Evolutionary conservation across 2,888 invertebrate species (phyloP), one percentile per base, ranked within the genome.

Genomic region (Ganaspis brasiliensis): DNA sequence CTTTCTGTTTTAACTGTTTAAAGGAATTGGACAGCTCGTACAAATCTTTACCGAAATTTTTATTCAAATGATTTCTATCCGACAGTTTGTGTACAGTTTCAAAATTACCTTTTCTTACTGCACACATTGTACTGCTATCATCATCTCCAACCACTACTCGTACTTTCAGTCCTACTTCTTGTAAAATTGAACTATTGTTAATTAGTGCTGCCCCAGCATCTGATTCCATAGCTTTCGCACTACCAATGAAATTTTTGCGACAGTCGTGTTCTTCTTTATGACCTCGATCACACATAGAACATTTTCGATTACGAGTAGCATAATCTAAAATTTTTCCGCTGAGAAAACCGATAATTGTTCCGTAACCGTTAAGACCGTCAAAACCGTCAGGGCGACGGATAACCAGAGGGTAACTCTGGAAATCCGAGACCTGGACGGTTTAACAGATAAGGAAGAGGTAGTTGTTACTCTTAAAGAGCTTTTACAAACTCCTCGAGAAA

Each of bases 191-290:
- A 63, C 83, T 86, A 8, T 79, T 26, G 19, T 79, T 82, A 1
- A 83, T 59, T 8, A 87, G 21, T 24, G 79, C 19, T 26, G 75
- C 85, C 1, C 80, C 86, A 37, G 63, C 63, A 52, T 56, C 37
- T 0, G 73, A 77, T 71, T 88, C 84, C 86, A 87, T 87, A 1
- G 83, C 84, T 79, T 87, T 88, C 0, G 84, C 84, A 73, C 81
- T 81, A 6, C 84, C 85, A 9, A 31, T 26, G 61, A 84, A 87
- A 77, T 86, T 87, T 9, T 74, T 10, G 26, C 84, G 72, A 40
- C 86, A 87, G 40, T 82, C 82, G 75, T 86, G 84, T 49, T 84
- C 79, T 81, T 81, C 82, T 0, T 31, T 12, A 63, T 75, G 73
- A 21, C 82, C 82, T 12, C 1, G 24, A 59, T 85, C 82, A 76